These are phyloP conservation scores for Sinocyclocheilus rhinocerous DNA, from an alignment of 2,113 vertebrate species.

Conservation along the genomic window DNA sequence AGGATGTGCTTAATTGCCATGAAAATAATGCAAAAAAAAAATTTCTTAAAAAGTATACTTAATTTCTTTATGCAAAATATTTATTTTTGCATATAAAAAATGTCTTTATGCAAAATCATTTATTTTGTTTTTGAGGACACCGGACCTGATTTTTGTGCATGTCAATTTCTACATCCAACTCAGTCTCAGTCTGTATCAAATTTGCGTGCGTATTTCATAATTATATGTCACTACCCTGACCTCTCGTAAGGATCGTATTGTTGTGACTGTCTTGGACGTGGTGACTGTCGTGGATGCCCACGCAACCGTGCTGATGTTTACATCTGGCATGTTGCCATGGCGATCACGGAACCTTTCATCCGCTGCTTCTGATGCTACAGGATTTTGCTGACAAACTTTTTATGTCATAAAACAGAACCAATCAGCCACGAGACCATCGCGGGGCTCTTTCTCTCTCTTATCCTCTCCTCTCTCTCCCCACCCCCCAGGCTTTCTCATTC, in stretches of 20 bases:
- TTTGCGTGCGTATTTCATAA: slow-evolving; percentile 44
- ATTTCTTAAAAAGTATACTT: too few relatives aligned
- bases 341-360: slow-evolving; percentile 43
- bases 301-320: slow-evolving; percentile 54
- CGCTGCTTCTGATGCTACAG: slow-evolving; percentile 47
- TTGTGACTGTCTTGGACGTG: slow-evolving; percentile 34
- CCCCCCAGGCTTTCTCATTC: slow-evolving; percentile 50
- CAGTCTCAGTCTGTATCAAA: not conserved
- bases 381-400: slow-evolving; percentile 41
- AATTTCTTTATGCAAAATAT: not conserved
- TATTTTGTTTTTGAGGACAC: too few relatives aligned
- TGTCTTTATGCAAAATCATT: too few relatives aligned
- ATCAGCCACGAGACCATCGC: slow-evolving; percentile 43
- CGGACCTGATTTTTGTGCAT: too few relatives aligned
- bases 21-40: too few relatives aligned
- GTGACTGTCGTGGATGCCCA: slow-evolving; percentile 17
- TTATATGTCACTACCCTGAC: slow-evolving; percentile 45
- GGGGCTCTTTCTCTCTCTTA: not conserved
- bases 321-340: slow-evolving; percentile 53
- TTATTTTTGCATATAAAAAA: too few relatives aligned
- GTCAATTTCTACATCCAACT: too few relatives aligned
- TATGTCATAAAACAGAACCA: slow-evolving; percentile 40
- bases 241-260: slow-evolving; percentile 40
- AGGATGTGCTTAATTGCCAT: too few relatives aligned
- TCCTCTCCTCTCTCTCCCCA: not conserved